Percentiles rank a stretch among this genome's conserved stretches.
Conservation (phyloP, 1,140 invertebrate species). For the Lordiphosa stackelbergi region DNA sequence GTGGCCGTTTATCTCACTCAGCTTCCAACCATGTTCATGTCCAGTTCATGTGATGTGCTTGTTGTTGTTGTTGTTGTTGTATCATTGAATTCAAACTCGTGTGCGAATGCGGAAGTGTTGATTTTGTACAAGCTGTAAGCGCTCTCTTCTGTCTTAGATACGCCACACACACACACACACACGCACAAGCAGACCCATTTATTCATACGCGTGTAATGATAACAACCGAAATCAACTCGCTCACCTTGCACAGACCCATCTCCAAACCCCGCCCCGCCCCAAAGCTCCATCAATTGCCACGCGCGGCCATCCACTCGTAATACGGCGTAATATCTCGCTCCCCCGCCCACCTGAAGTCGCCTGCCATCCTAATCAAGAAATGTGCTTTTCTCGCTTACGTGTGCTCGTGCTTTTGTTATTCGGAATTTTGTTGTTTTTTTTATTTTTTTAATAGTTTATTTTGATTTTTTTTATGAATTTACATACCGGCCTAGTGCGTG, state of each 20-base stretch:
- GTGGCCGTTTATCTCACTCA: conserved; percentile 40
- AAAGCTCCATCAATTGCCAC: conserved; percentile 23
- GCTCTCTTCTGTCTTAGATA: conserved; percentile 50
- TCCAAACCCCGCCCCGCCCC: conserved; percentile 7
- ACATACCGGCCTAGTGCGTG: conserved; percentile 32
- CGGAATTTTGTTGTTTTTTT: conserved; percentile 39
- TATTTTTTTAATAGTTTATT: conserved; percentile 35
- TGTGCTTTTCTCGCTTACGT: conserved; percentile 30
- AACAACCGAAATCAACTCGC: conserved; percentile 56
- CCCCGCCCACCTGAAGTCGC: conserved; percentile 1
- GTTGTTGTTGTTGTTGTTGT: conserved; percentile 35
- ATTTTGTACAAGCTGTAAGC: conserved; percentile 48
- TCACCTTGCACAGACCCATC: conserved; percentile 58
- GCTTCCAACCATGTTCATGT: conserved; percentile 2
- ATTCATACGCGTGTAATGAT: conserved; percentile 59
- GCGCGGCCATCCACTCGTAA: conserved; percentile 59
- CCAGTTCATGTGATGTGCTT: conserved; percentile 18
- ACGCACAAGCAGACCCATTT: not conserved
- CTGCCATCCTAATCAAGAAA: conserved; percentile 8
- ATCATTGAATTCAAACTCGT: conserved; percentile 49
- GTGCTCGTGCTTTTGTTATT: conserved; percentile 12
- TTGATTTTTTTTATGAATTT: conserved; percentile 54
- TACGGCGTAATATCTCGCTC: conserved; percentile 56
- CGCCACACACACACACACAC: conserved; percentile 11
- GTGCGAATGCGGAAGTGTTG: conserved; percentile 68